phyloP scores from a whole-genome alignment of 2,888 invertebrate genomes.

The Brachynemurus nebulosus region DNA sequence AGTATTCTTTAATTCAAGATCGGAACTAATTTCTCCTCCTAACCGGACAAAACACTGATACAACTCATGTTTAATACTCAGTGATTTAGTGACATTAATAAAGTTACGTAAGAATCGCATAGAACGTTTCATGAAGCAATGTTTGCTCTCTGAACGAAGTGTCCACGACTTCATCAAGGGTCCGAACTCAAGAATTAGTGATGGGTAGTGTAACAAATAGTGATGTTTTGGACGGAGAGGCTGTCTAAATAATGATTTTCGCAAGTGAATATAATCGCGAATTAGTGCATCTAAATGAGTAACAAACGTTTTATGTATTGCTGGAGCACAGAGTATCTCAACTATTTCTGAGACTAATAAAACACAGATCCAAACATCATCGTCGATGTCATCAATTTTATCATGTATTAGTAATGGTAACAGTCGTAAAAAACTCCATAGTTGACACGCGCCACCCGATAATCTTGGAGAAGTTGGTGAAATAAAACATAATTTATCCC shows the following conservation, averaged over 20 bases:
- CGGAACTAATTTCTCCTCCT: not conserved
- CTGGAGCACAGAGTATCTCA: constrained; percentile 1
- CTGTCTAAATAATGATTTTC: not conserved
- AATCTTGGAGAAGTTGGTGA: too few relatives aligned
- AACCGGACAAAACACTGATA: not conserved
- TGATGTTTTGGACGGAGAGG: constrained; percentile 11
- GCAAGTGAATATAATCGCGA: constrained; percentile 5
- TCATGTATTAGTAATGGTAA: too few relatives aligned
- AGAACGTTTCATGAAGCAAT: constrained; percentile 7
- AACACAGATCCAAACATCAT: too few relatives aligned
- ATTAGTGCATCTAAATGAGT: not conserved
- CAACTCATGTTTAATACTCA: not conserved
- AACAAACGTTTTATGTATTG: constrained; percentile 1
- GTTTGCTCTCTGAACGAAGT: constrained; percentile 8
- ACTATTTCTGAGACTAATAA: too few relatives aligned
- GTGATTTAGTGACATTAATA: not conserved
- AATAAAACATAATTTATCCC: too few relatives aligned
- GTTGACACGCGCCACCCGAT: too few relatives aligned
- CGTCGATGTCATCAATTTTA: too few relatives aligned
- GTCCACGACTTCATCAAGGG: constrained; percentile 9
- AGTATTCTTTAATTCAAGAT: not conserved
- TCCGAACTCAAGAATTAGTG: constrained; percentile 8
- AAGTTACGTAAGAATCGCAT: constrained; percentile 7
- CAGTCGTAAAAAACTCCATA: too few relatives aligned
- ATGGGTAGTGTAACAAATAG: constrained; percentile 9